Conservation (phyloP, 2,797 vertebrate species). For the Myiotriccus ornatus region DNA sequence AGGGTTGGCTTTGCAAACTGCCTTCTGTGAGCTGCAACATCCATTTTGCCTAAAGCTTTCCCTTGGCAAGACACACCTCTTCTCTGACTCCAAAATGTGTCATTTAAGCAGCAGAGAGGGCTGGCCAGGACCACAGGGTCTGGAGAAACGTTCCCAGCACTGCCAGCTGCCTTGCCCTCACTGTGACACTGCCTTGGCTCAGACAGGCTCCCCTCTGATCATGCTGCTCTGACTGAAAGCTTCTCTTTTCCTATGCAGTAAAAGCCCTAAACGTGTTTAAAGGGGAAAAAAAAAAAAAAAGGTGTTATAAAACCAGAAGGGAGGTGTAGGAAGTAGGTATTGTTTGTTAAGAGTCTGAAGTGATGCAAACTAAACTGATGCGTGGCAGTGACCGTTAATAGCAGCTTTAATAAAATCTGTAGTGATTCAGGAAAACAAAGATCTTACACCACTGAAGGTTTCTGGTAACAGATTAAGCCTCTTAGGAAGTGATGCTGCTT, state of each 20-base stretch:
- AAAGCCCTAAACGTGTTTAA: not conserved
- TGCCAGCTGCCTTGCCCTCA: not conserved
- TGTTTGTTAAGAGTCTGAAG: not conserved
- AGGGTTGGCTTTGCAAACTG: not conserved
- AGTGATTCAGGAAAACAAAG: slow-evolving; percentile 55
- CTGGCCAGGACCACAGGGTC: not conserved
- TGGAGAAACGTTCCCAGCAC: not conserved
- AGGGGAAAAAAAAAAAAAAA: not conserved
- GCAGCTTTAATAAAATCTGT: slow-evolving; percentile 75
- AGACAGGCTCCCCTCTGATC: not conserved
- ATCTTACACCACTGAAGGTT: not conserved
- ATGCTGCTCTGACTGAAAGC: not conserved
- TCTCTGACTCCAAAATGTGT: not conserved
- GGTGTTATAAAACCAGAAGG: not conserved
- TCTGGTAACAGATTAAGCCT: not conserved
- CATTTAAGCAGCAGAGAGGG: fast-evolving
- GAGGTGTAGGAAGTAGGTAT: not conserved
- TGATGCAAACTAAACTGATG: not conserved
- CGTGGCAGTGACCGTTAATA: slow-evolving; percentile 44
- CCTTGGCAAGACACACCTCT: not conserved
- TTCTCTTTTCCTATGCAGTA: not conserved
- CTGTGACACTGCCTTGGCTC: not conserved
- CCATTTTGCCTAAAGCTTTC: fast-evolving
- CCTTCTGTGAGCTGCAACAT: fast-evolving
- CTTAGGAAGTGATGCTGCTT: not conserved